Conservation (phyloP, 2,888 invertebrate species). For the Perizoma affinitatum region DNA sequence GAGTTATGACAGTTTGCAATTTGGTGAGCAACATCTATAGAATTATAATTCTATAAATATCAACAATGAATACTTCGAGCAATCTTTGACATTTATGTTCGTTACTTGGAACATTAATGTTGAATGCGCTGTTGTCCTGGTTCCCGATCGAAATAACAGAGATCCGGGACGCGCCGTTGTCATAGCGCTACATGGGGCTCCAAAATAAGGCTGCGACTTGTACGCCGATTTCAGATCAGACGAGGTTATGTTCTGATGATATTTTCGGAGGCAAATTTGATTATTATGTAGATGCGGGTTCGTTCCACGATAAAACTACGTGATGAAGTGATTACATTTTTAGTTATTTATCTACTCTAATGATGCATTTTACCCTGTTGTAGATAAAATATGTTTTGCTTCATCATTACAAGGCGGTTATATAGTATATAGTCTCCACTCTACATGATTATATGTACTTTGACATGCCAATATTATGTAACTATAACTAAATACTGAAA, state of each 20-base stretch:
- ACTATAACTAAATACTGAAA: no score
- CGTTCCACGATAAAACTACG: not conserved
- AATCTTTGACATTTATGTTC: conserved; percentile 5
- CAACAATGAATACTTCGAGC: conserved; percentile 2
- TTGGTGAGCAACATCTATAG: no score
- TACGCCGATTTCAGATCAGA: not conserved
- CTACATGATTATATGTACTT: no score
- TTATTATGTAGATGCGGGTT: not conserved
- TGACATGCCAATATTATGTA: no score
- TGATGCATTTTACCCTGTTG: no score
- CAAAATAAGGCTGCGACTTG: conserved; percentile 8
- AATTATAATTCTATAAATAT: no score
- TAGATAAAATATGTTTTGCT: no score
- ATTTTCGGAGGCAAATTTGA: not conserved
- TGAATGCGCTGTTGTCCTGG: conserved; percentile 7
- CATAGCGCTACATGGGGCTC: conserved; percentile 13
- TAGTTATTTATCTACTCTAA: no score
- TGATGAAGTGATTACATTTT: not conserved
- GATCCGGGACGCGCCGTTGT: conserved; percentile 11
- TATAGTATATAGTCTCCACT: no score
- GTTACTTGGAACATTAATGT: not conserved
- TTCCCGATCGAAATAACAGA: conserved; percentile 28
- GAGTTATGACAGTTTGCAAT: no score
- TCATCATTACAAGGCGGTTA: no score
- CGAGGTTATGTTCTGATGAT: not conserved